phyloP scores from a whole-genome alignment of 2,888 invertebrate genomes.

The Eretmocerus hayati region DNA sequence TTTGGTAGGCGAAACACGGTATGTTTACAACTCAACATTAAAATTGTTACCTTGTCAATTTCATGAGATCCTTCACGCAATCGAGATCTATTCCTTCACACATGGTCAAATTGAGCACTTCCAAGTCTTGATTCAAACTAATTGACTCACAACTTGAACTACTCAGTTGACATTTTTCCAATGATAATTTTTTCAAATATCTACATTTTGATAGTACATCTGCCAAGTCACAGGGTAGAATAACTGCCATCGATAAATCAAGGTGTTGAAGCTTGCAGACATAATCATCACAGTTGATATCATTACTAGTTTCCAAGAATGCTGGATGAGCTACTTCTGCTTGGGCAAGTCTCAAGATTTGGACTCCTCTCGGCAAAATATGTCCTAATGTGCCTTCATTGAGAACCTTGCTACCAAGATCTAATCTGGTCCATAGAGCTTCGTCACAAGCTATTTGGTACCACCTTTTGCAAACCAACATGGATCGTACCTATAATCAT shows the following conservation, averaged over 20 bases:
- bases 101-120: slow-evolving; percentile 80
- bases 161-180: slow-evolving; percentile 69
- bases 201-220: slow-evolving; percentile 60
- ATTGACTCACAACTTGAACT: slow-evolving; percentile 62
- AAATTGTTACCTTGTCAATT: slow-evolving; percentile 37
- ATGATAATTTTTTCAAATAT: slow-evolving; percentile 70
- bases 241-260: slow-evolving; percentile 75
- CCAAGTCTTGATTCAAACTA: slow-evolving; percentile 60
- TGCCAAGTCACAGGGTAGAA: slow-evolving; percentile 55
- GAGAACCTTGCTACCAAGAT: slow-evolving; percentile 66
- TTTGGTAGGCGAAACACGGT: not conserved
- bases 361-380: slow-evolving; percentile 70
- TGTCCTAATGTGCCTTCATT: slow-evolving; percentile 63
- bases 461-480: slow-evolving; percentile 61
- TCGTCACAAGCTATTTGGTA: slow-evolving; percentile 74
- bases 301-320: slow-evolving; percentile 43
- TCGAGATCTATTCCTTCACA: slow-evolving; percentile 61
- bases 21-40: not conserved
- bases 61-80: slow-evolving; percentile 58
- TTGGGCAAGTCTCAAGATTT: slow-evolving; percentile 70
- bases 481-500: slow-evolving; percentile 44
- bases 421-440: slow-evolving; percentile 77
- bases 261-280: slow-evolving; percentile 66
- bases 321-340: slow-evolving; percentile 63
- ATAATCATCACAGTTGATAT: slow-evolving; percentile 44